Conservation (phyloP, 2,888 invertebrate species). For the Trisateles emortualis region DNA sequence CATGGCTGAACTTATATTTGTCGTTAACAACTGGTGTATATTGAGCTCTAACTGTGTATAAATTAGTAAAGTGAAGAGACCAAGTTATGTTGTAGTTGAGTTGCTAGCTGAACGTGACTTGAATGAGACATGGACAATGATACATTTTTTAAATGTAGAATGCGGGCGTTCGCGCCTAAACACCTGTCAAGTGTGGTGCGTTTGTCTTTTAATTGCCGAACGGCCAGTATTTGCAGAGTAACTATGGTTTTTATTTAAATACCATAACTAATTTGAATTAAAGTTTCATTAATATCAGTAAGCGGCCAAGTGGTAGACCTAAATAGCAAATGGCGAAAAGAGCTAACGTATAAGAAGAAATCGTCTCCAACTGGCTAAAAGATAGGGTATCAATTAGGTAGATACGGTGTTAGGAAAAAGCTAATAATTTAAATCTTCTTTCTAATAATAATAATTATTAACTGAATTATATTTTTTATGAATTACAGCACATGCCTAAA, state of each 20-base stretch:
- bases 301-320: no score
- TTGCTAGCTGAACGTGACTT: constrained; percentile 65
- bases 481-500: no score
- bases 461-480: no score
- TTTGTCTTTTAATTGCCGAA: constrained; percentile 53
- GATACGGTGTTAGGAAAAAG: no score
- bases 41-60: constrained; percentile 24
- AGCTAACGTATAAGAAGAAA: no score
- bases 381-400: no score
- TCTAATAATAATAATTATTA: no score
- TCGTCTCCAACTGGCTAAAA: no score
- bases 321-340: no score
- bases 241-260: constrained; percentile 19
- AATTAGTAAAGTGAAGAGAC: constrained; percentile 42
- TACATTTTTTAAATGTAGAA: constrained; percentile 66
- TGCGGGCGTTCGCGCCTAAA: constrained; percentile 72
- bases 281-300: no score
- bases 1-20: constrained; percentile 50
- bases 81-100: constrained; percentile 48
- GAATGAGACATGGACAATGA: constrained; percentile 58
- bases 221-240: constrained; percentile 48
- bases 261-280: not conserved
- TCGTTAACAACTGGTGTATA: constrained; percentile 30
- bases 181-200: constrained; percentile 70
- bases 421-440: no score